Conservation (phyloP, 2,113 vertebrate genomes). For the Heliornis fulica region DNA sequence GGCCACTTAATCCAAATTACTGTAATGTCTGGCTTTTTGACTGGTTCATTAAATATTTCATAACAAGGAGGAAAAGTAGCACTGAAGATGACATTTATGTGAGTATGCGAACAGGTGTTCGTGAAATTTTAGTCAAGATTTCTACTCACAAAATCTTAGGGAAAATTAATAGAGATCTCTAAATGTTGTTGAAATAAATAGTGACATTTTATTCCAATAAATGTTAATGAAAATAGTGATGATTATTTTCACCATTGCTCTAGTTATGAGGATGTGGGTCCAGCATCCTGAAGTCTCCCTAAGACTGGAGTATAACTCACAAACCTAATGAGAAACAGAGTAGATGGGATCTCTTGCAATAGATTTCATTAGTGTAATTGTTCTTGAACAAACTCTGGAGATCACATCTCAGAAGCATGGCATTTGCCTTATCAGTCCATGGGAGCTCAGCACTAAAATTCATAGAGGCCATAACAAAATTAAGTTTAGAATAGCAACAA, state of each 20-base stretch:
- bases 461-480: background rate
- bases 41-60: slow-evolving; percentile 13
- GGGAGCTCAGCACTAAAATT: background rate
- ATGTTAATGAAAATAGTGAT: background rate
- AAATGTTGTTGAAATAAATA: background rate
- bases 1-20: slow-evolving; percentile 3
- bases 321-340: background rate
- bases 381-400: background rate
- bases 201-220: background rate
- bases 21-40: background rate
- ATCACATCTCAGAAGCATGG: background rate
- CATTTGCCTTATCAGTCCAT: background rate
- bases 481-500: background rate
- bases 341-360: background rate
- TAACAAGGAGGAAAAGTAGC: background rate
- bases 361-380: background rate
- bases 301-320: background rate
- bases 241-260: background rate
- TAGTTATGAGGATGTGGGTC: background rate
- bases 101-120: background rate
- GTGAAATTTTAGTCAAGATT: background rate
- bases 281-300: background rate
- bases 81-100: background rate
- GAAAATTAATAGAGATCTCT: background rate
- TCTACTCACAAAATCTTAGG: background rate